Base-by-base conservation (phyloP, 2,888 invertebrate genomes). In the Andrena bucephala region DNA sequence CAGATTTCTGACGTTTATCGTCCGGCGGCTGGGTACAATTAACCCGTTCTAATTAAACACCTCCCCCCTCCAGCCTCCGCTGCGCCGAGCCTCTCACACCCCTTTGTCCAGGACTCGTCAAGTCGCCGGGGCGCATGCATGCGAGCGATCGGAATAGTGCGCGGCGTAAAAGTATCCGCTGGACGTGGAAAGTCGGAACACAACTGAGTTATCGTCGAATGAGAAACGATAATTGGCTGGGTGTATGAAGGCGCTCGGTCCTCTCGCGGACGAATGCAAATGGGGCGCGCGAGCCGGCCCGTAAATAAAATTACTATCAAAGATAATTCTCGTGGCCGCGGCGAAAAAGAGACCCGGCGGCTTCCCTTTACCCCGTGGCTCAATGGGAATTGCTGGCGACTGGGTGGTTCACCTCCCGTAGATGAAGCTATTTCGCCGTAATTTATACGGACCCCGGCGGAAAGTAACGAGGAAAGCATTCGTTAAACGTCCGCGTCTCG, bases 381-480 rank as follows among this genome's bases (percentile, higher is more conserved):
- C 10, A 20, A 70, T 54, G 77, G 73, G 54, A 83, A 85, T 82
- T 75, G 77, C 36, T 2, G 54, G 72, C 57, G 77, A 62, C 62
- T 75, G 36, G 54, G 63, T 29, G 75, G 52, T 65, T 86, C 67
- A 62, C 16, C 63, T 68, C 27, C 66, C 68, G 67, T 81, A 69
- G 84, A 87, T 84, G 87, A 87, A 87, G 87, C 84, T 81, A 76
- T 85, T 84, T 50, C 48, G 66, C n/a, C 50, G 76, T 84, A 81
- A 87, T 85, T 87, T 87, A 87, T 85, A 87, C 65, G 52, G 71
- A 74, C 65, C 62, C 67, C 57, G 71, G 57, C 62, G 79, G 78
- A 87, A 87, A 87, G 70, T 85, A 87, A 87, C 85, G 85, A 81
- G 85, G 73, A 84, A 84, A 84, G 79, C 79, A 70, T 82, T 81